These are phyloP conservation scores for Thaleichthys pacificus DNA, from an alignment of 2,797 vertebrate species.

Conservation along the genomic window DNA sequence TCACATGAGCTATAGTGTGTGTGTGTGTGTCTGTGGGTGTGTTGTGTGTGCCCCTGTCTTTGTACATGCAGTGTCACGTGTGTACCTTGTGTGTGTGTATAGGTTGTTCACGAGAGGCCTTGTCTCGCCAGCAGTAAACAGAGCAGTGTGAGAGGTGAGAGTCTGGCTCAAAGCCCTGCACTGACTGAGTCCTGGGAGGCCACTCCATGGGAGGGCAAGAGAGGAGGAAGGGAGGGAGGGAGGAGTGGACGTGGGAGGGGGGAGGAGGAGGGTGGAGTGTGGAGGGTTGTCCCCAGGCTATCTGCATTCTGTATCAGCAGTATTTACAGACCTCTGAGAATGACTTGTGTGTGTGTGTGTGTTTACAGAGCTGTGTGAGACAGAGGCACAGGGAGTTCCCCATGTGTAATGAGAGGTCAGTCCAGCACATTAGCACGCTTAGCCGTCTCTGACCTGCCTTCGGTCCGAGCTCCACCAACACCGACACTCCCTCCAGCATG, in stretches of 20 bases:
- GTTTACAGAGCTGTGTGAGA: constrained; percentile 19
- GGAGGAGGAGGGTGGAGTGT: background rate
- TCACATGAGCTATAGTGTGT: background rate
- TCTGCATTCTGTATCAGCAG: constrained; percentile 41
- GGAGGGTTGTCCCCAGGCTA: constrained; percentile 46
- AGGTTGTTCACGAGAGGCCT: background rate
- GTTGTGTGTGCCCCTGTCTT: background rate
- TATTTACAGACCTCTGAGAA: constrained; percentile 38
- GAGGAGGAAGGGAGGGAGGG: background rate
- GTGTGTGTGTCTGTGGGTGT: too few relatives aligned
- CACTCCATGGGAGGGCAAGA: background rate
- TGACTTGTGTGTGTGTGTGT: constrained; percentile 15
- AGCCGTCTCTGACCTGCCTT: constrained; percentile 6
- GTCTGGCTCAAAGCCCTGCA: too few relatives aligned
- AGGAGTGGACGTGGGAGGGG: too few relatives aligned
- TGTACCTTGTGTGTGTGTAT: background rate
- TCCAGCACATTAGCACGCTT: constrained; percentile 28
- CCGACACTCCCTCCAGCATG: background rate
- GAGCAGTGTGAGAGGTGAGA: too few relatives aligned
- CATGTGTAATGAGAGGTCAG: constrained; percentile 35
- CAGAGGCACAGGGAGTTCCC: constrained; percentile 54
- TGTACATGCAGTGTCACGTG: background rate
- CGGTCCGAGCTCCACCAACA: background rate
- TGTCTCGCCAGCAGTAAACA: too few relatives aligned
- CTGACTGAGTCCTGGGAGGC: background rate